Evolutionary conservation across 2,113 vertebrate species (phyloP), one percentile per base, ranked within the genome.

Genomic region (Smithornis capensis): DNA sequence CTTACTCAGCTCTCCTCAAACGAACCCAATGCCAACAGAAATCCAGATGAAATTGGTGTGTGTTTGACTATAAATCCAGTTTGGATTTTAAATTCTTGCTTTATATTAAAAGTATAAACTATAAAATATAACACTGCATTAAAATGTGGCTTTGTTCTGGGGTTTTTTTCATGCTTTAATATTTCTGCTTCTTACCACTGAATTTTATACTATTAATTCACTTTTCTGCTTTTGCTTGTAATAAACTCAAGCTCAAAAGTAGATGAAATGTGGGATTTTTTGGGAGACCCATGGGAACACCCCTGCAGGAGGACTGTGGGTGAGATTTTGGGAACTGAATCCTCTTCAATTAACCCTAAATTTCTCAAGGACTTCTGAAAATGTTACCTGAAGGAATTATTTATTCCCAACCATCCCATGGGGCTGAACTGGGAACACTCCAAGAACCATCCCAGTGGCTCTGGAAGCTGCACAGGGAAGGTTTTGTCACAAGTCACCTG

Each of bases 111-210:
- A 38, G 25, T 10, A 49, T 2, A 55, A 68, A 40, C 25, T 29
- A 9, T 13, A 38, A 21, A 31, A 23, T 4, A 0, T 9, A 21
- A 27, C 5, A 1, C 2, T 16, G 8, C 35, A 37, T 50, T 12
- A 50, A 59, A 35, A 52, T 21, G 6, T 27, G 19, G 9, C 7
- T 74, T 79, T 31, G 33, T 38, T 62, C n/a, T 49, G 1, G 47
- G 1, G 18, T 9, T 68, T 27, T 22, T 29, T 40, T n/a, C 21
- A 4, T 8, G 6, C 9, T 73, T 38, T 52, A 60, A 13, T 60
- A 47, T 47, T 83, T 69, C 29, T 71, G 35, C 19, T 52, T 45
- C 47, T 65, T 31, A 44, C 19, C 31, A 31, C 14, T 12, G 37
- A n/a, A 45, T 55, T 88, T 37, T 27, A 12, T 14, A 29, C 11